Conservation (phyloP, 2,113 vertebrate genomes). For the Larimichthys crocea region DNA sequence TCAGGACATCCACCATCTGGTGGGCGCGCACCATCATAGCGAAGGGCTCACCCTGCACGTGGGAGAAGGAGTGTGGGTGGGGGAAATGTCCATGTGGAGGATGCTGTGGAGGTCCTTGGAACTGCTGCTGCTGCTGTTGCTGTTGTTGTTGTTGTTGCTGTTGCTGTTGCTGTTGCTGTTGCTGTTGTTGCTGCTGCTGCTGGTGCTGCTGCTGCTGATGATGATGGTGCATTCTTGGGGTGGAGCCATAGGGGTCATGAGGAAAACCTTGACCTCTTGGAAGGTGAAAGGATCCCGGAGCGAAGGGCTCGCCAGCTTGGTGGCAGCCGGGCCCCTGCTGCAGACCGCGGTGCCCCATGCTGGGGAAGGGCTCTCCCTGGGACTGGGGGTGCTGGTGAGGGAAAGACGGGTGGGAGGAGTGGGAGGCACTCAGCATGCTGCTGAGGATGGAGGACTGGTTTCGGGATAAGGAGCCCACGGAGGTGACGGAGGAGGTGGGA, state of each 20-base stretch:
- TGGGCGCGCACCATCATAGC: slow-evolving; percentile 93
- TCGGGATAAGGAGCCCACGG: slow-evolving; percentile 91
- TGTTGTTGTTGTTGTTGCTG: too few relatives aligned
- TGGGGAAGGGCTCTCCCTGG: slow-evolving; percentile 55
- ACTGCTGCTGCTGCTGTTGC: slow-evolving; percentile 61
- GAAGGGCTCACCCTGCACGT: slow-evolving; percentile 91
- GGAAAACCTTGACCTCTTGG: slow-evolving; percentile 84
- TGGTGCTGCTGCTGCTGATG: slow-evolving; percentile 77
- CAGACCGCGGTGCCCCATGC: slow-evolving; percentile 60
- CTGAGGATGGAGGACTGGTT: slow-evolving; percentile 91
- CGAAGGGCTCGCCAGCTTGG: slow-evolving; percentile 78
- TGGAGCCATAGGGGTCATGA: slow-evolving; percentile 86
- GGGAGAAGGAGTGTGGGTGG: slow-evolving; percentile 82
- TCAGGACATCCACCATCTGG: slow-evolving; percentile 95
- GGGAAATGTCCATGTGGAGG: slow-evolving; percentile 76
- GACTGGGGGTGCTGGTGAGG: slow-evolving; percentile 72
- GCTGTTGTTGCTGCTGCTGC: slow-evolving; percentile 65
- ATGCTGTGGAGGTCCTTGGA: slow-evolving; percentile 51
- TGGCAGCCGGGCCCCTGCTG: slow-evolving; percentile 71
- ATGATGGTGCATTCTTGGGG: slow-evolving; percentile 88
- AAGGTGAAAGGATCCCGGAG: slow-evolving; percentile 70
- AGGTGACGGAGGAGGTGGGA: slow-evolving; percentile 95
- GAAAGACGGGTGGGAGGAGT: slow-evolving; percentile 64
- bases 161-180: slow-evolving; percentile 63
- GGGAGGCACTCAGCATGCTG: slow-evolving; percentile 86